These are phyloP conservation scores for Nomada ruficornis DNA, from an alignment of 2,888 invertebrate genomes.

Conservation along the genomic window DNA sequence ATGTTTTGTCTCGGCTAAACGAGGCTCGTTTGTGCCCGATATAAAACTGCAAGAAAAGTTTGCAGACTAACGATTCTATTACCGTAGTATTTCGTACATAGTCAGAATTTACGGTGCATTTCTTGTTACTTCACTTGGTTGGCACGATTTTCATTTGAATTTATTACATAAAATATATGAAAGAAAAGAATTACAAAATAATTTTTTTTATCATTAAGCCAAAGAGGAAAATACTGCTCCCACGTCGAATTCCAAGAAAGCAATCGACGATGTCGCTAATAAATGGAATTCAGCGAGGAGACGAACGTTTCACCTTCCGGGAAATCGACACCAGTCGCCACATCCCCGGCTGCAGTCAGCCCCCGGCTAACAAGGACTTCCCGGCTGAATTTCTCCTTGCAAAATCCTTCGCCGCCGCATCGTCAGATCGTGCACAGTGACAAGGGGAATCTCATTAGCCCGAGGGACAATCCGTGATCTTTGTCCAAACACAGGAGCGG, in stretches of 20 bases:
- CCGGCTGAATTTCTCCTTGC: conserved; percentile 63
- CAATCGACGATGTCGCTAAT: conserved; percentile 33
- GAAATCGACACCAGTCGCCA: conserved; percentile 64
- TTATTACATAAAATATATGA: too few species aligned
- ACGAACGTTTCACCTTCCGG: conserved; percentile 61
- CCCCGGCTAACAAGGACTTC: conserved; percentile 67
- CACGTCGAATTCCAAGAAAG: conserved; percentile 14
- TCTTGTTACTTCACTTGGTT: neutral
- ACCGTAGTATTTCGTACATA: neutral
- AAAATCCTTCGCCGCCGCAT: conserved; percentile 60
- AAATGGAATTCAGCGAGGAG: conserved; percentile 36
- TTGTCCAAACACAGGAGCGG: conserved; percentile 69
- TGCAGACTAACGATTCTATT: neutral
- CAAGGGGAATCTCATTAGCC: conserved; percentile 72
- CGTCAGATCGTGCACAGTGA: conserved; percentile 67
- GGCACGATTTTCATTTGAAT: too few species aligned
- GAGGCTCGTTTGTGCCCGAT: neutral
- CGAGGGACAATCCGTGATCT: conserved; percentile 69
- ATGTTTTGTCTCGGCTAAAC: neutral
- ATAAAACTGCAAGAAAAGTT: too few species aligned
- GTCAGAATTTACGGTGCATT: neutral
- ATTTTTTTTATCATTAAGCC: neutral
- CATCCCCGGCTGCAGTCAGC: conserved; percentile 50
- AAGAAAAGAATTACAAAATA: too few species aligned
- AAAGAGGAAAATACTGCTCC: neutral